phyloP scores from a whole-genome alignment of 1,140 invertebrate species.

The Ylistrum balloti region DNA sequence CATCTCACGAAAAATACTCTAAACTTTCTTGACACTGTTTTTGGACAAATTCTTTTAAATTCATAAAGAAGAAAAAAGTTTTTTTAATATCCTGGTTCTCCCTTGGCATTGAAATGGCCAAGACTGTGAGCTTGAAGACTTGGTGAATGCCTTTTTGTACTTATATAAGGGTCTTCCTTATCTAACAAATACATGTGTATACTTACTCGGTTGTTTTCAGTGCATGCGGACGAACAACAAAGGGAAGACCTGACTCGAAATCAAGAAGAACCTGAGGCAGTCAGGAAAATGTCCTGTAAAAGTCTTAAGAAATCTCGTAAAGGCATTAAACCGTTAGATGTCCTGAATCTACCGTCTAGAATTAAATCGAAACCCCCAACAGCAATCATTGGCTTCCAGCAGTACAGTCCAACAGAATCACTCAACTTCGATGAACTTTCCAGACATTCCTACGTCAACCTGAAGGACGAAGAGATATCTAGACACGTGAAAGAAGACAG shows the following conservation, averaged over 20 bases:
- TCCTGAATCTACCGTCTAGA: background rate
- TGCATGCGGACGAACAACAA: background rate
- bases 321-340: background rate
- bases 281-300: background rate
- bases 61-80: no score
- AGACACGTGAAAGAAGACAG: background rate
- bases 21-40: no score
- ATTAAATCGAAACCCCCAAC: background rate
- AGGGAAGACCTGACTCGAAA: background rate
- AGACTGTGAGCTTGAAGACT: no score
- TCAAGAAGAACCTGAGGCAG: background rate
- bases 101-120: no score
- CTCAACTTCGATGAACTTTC: background rate
- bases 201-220: background rate
- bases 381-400: background rate
- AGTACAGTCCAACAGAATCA: background rate
- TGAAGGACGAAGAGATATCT: background rate
- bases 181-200: no score
- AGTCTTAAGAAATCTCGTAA: background rate
- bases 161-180: no score
- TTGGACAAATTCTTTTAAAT: no score
- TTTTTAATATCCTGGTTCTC: no score
- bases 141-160: no score
- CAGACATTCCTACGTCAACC: background rate
- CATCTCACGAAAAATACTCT: no score